These are phyloP conservation scores for Netelia inedita DNA, from an alignment of 2,888 invertebrate species.

Conservation along the genomic window DNA sequence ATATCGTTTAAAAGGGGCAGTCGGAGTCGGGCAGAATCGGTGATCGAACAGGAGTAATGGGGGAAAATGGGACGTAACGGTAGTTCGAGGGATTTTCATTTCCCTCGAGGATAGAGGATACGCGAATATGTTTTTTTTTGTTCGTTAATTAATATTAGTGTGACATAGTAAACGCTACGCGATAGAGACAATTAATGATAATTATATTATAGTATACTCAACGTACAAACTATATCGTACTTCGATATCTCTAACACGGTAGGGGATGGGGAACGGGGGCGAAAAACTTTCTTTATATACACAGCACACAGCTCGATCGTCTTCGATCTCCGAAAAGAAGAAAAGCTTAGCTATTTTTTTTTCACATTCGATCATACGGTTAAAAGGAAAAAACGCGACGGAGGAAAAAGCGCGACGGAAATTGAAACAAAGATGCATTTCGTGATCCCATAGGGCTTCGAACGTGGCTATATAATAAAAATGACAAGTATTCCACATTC, in stretches of 20 bases:
- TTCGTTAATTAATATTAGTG: constrained; percentile 71
- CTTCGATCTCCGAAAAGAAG: constrained; percentile 43
- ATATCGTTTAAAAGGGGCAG: constrained; percentile 28
- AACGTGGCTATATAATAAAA: constrained; percentile 73
- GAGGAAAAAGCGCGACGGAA: constrained; percentile 45
- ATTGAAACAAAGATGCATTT: constrained; percentile 35
- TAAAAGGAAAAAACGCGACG: constrained; percentile 46
- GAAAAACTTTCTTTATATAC: constrained; percentile 76
- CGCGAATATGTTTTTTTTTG: constrained; percentile 46
- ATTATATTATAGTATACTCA: constrained; percentile 76
- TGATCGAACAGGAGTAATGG: constrained; percentile 21
- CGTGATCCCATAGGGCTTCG: constrained; percentile 28
- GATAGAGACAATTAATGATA: constrained; percentile 76
- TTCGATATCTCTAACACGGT: constrained; percentile 72
- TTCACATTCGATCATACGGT: constrained; percentile 38
- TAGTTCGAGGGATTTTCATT: constrained; percentile 14
- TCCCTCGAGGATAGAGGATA: constrained; percentile 39
- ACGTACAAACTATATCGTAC: constrained; percentile 76
- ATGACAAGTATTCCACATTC: constrained; percentile 82
- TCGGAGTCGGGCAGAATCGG: constrained; percentile 28
- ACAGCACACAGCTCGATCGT: constrained; percentile 73
- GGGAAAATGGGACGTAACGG: constrained; percentile 23
- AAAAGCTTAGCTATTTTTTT: constrained; percentile 20
- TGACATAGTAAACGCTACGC: constrained; percentile 76
- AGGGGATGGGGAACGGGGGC: constrained; percentile 56